These are phyloP conservation scores for Eurytoma adleriae DNA, from an alignment of 2,888 invertebrate species.

Conservation along the genomic window DNA sequence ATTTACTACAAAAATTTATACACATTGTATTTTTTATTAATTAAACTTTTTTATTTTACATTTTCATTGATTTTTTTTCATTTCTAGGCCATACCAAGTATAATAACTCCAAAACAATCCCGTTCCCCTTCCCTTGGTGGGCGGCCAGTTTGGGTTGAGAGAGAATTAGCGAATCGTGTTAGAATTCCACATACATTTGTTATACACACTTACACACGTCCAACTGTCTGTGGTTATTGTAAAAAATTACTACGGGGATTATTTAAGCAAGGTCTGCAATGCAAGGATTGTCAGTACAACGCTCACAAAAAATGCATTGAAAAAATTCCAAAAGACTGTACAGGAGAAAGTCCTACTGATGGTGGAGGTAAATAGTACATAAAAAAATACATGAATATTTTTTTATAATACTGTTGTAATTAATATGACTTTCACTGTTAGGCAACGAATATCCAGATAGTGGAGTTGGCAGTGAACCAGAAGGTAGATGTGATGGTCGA, in stretches of 20 bases:
- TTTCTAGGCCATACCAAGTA: constrained; percentile 70
- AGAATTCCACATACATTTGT: constrained; percentile 97
- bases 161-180: constrained; percentile 80
- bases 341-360: constrained; percentile 85
- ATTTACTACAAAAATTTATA: no score
- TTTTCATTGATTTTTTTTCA: no score
- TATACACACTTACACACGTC: constrained; percentile 96
- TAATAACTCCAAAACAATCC: constrained; percentile 78
- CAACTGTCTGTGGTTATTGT: constrained; percentile 97
- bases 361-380: constrained; percentile 71
- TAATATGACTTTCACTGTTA: constrained; percentile 58
- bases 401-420: constrained; percentile 2
- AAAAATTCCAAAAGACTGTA: constrained; percentile 92
- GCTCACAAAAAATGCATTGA: constrained; percentile 96
- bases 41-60: no score
- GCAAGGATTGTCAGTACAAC: constrained; percentile 97
- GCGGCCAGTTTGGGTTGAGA: constrained; percentile 84
- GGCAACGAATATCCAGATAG: constrained; percentile 78
- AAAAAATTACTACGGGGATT: constrained; percentile 96
- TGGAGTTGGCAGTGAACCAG: constrained; percentile 78
- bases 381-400: background rate
- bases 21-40: no score
- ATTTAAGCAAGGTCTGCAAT: constrained; percentile 97
- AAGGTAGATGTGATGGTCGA: constrained; percentile 75
- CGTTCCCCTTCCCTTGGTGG: constrained; percentile 85